Percentiles rank a stretch among this genome's conserved stretches.
These are phyloP conservation scores for Caenorhabditis latens DNA, from an alignment of 1,140 invertebrate genomes.

Conservation along the genomic window DNA sequence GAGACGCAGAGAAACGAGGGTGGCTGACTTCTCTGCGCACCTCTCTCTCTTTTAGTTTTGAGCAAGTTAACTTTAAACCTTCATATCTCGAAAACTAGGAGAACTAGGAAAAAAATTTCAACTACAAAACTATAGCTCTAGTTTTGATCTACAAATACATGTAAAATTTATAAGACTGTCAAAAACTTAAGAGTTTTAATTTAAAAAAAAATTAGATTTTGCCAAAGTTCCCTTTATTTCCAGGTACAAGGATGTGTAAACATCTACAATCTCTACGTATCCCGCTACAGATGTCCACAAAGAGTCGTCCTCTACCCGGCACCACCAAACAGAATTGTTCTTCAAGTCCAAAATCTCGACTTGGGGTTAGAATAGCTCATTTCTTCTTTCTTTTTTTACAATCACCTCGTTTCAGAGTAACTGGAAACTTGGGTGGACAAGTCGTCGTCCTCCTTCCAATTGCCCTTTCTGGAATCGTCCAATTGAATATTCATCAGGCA, in stretches of 20 bases:
- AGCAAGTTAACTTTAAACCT: too few species aligned
- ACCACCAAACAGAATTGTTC: constrained; percentile 73
- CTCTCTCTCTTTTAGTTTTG: background rate
- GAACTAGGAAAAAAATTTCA: too few species aligned
- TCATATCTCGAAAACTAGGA: too few species aligned
- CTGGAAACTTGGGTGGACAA: constrained; percentile 76
- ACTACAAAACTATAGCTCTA: too few species aligned
- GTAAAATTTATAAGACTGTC: too few species aligned
- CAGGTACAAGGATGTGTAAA: constrained; percentile 74
- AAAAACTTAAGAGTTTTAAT: too few species aligned
- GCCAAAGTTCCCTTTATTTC: background rate
- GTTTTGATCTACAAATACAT: too few species aligned
- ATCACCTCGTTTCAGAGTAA: constrained; percentile 69
- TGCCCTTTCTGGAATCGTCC: constrained; percentile 74
- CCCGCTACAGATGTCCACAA: constrained; percentile 75
- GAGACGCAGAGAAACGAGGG: too few species aligned
- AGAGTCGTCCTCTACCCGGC: constrained; percentile 75
- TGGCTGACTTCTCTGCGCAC: background rate
- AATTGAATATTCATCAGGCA: constrained; percentile 75
- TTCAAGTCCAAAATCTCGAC: constrained; percentile 76
- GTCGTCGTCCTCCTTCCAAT: constrained; percentile 75
- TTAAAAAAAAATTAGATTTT: too few species aligned
- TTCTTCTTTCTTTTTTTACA: background rate
- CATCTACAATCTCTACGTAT: constrained; percentile 77
- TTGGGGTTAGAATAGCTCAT: constrained; percentile 68